Percentiles rank a stretch among this genome's conserved stretches.
Conservation (phyloP, 2,113 vertebrate species). For the Phaethon lepturus region DNA sequence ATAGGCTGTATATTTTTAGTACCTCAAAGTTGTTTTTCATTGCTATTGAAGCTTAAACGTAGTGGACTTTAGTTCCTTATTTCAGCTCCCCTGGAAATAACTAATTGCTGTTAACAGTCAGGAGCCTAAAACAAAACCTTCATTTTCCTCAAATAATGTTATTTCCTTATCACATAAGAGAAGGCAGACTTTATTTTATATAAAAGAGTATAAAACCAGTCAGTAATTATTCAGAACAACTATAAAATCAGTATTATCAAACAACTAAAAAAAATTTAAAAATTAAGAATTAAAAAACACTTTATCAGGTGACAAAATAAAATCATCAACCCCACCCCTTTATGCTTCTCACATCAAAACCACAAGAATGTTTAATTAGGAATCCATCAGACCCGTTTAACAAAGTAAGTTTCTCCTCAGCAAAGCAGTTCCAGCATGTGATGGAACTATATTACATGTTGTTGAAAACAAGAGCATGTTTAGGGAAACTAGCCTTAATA, state of each 20-base stretch:
- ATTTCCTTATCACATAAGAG: not conserved
- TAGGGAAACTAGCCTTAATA: not conserved
- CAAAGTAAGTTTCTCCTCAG: not conserved
- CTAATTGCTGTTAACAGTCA: not conserved
- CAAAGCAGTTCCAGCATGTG: not conserved
- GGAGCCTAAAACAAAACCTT: not conserved
- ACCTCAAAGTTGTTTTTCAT: not conserved
- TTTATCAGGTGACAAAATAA: not conserved
- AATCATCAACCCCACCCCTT: not conserved
- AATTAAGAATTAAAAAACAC: not conserved
- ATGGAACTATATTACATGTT: not conserved
- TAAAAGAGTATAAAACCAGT: not conserved
- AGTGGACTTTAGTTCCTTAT: not conserved
- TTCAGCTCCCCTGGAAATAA: conserved; percentile 2
- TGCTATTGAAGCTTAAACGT: not conserved
- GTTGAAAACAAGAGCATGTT: not conserved
- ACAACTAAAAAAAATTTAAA: no score
- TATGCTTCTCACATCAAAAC: not conserved
- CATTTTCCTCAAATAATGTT: not conserved
- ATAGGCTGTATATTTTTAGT: not conserved
- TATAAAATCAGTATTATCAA: not conserved
- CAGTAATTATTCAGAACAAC: not conserved
- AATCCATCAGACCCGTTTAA: not conserved
- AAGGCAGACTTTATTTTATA: not conserved
- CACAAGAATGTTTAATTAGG: not conserved